These are phyloP conservation scores for Heliocidaris erythrogramma DNA, from an alignment of 35 echinoderm and acorn worm species.

Conservation along the genomic window DNA sequence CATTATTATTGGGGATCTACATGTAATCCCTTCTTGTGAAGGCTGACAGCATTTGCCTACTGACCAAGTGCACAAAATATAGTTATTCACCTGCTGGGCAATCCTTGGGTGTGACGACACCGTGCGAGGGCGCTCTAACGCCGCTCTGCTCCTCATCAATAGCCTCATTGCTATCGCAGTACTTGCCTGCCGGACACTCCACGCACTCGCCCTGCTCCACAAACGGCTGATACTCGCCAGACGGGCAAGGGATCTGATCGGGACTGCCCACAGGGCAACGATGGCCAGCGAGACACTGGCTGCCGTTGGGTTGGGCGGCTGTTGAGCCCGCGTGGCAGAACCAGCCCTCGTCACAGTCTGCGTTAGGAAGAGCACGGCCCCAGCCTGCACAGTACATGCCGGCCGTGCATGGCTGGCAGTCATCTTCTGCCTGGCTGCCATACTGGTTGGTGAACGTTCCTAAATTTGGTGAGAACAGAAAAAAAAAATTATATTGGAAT, in stretches of 20 bases:
- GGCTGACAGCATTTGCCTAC: no score
- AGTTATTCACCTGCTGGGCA: slow-evolving; percentile 83
- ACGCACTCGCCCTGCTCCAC: slow-evolving; percentile 78
- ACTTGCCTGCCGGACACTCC: slow-evolving; percentile 83
- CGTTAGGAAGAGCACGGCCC: slow-evolving; percentile 79
- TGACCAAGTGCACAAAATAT: no score
- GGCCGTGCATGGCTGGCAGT: slow-evolving; percentile 89
- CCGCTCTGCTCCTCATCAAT: slow-evolving; percentile 96
- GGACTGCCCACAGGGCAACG: slow-evolving; percentile 87
- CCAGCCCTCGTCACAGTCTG: slow-evolving; percentile 92
- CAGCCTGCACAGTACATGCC: slow-evolving; percentile 94
- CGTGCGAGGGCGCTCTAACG: slow-evolving; percentile 83
- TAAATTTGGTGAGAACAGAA: not conserved
- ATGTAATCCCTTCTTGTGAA: no score
- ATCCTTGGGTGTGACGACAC: slow-evolving; percentile 94
- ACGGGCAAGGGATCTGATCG: slow-evolving; percentile 74
- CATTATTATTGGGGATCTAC: no score
- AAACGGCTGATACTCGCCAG: slow-evolving; percentile 85
- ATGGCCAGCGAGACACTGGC: slow-evolving; percentile 86
- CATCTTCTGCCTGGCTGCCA: slow-evolving; percentile 71
- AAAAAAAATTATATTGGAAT: not conserved
- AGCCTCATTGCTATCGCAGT: slow-evolving; percentile 96
- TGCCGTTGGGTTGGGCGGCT: slow-evolving; percentile 84
- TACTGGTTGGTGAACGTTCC: slow-evolving; percentile 79
- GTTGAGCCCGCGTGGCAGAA: slow-evolving; percentile 88